Evolutionary conservation across 2,113 vertebrate genomes (phyloP).

Genomic region (Eublepharis macularius): DNA sequence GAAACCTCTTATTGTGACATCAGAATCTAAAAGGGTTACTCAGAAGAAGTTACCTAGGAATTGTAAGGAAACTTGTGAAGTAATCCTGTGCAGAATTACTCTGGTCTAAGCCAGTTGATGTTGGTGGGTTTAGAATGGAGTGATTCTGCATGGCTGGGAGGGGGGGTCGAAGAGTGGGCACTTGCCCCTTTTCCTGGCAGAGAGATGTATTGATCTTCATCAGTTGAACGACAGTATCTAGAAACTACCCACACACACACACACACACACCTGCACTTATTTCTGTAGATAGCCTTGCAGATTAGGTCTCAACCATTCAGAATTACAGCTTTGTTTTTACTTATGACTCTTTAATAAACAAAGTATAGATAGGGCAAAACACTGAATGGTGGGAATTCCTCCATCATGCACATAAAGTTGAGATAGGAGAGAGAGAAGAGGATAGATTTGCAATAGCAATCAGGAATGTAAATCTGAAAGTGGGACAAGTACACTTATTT

Average conservation of each 20-base stretch:
- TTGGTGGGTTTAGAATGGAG: too few relatives aligned
- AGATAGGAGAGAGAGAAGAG: not conserved
- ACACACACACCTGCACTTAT: too few relatives aligned
- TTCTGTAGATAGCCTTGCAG: too few relatives aligned
- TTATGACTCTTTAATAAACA: not conserved
- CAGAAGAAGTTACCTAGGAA: not conserved
- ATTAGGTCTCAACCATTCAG: not conserved
- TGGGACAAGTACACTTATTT: not conserved
- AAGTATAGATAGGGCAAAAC: not conserved
- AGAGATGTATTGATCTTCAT: too few relatives aligned
- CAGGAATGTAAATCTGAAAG: not conserved
- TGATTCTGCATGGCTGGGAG: too few relatives aligned
- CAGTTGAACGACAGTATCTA: too few relatives aligned
- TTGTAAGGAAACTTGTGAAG: not conserved
- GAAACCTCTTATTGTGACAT: constrained; percentile 35
- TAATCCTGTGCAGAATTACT: too few relatives aligned
- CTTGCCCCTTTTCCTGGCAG: too few relatives aligned
- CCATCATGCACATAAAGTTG: not conserved
- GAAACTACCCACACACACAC: too few relatives aligned
- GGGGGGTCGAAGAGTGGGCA: too few relatives aligned
- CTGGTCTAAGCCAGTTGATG: too few relatives aligned
- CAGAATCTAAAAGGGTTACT: not conserved
- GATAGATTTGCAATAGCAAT: not conserved
- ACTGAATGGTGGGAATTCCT: not conserved
- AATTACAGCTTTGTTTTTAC: not conserved